phyloP scores from a whole-genome alignment of 2,888 invertebrate genomes.

The Digitonthophagus gazella region DNA sequence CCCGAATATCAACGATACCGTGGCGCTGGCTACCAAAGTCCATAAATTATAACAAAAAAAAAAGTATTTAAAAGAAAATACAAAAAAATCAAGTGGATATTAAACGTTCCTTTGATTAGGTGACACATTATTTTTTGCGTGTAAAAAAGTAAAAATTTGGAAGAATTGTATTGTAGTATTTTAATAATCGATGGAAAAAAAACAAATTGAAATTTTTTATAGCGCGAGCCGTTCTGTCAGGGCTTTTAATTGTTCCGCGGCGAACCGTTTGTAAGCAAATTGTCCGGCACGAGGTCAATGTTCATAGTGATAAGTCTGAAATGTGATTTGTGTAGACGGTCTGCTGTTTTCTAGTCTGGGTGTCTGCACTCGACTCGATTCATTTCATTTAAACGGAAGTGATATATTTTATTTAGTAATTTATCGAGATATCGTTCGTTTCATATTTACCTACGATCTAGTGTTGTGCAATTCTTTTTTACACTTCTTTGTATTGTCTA shows the following conservation, averaged over 20 bases:
- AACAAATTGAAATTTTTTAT: slow-evolving; percentile 30
- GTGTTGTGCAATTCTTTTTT: slow-evolving; percentile 40
- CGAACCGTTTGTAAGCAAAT: slow-evolving; percentile 30
- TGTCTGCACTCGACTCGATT: slow-evolving; percentile 36
- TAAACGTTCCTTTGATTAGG: slow-evolving; percentile 36
- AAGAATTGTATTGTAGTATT: slow-evolving; percentile 23
- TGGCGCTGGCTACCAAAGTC: slow-evolving; percentile 35
- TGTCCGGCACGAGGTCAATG: slow-evolving; percentile 35
- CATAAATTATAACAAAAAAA: slow-evolving; percentile 29
- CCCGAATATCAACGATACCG: slow-evolving; percentile 43
- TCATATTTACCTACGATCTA: slow-evolving; percentile 35
- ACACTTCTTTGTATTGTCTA: neutral
- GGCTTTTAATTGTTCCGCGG: slow-evolving; percentile 26
- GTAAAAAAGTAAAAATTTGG: slow-evolving; percentile 12
- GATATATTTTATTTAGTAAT: slow-evolving; percentile 42
- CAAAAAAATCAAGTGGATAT: slow-evolving; percentile 16
- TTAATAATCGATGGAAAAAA: slow-evolving; percentile 28
- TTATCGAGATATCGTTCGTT: slow-evolving; percentile 39
- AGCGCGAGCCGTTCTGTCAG: slow-evolving; percentile 25
- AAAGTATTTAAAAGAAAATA: slow-evolving; percentile 16
- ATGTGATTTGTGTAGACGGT: slow-evolving; percentile 41
- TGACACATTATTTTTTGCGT: slow-evolving; percentile 20
- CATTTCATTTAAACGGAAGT: slow-evolving; percentile 39
- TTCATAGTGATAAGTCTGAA: slow-evolving; percentile 38
- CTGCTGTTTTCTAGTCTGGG: slow-evolving; percentile 48